Evolutionary conservation across 2,888 invertebrate species (phyloP), one percentile per base, ranked within the genome.

Genomic region (Metacarcinus magister): DNA sequence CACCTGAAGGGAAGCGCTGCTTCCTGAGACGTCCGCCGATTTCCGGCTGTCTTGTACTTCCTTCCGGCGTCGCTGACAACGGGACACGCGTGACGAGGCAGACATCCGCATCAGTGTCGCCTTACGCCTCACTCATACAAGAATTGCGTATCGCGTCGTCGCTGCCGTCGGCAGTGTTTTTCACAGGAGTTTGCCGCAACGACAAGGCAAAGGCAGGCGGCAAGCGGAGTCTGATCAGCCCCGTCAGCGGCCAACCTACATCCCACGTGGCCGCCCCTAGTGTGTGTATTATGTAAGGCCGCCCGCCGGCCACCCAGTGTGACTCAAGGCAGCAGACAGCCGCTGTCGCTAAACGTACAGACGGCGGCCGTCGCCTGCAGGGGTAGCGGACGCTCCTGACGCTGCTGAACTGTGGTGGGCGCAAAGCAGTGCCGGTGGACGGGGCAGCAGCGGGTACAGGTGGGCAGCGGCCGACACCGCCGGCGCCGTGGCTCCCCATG

Each of bases 401-500:
- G 48, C 92, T 46, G 44, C 43, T 44, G 43, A 82, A 46, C 44
- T 32, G 82, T 44, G 67, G 93, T 28, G 43, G 39, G 39, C 28
- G 93, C 67, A 19, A 44, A 75, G 60, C 92, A 46, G 91, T 46
- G 43, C 46, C 44, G 60, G 16, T 13, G 67, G 67, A 39, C 39
- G 60, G 60, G 60, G 93, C 39, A 67, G 60, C 44, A 43, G 43
- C 92, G 95, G 91, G 91, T 60, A 89, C 95, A 54, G 60, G 67
- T 16, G 67, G 75, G 60, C 60, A 39, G 67, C 93, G 32, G 60
- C 93, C 93, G 91, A 91, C 91, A 46, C 32, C 94, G 91, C 94
- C 92, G 94, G 91, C 91, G 92, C 95, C 93, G 89, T 95, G 96
- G 95, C 94, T 96, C 96, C 96, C 60, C 92, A 95, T 95, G 95